Base-by-base conservation (phyloP, 2,113 vertebrate genomes). In the Salminus brasiliensis region DNA sequence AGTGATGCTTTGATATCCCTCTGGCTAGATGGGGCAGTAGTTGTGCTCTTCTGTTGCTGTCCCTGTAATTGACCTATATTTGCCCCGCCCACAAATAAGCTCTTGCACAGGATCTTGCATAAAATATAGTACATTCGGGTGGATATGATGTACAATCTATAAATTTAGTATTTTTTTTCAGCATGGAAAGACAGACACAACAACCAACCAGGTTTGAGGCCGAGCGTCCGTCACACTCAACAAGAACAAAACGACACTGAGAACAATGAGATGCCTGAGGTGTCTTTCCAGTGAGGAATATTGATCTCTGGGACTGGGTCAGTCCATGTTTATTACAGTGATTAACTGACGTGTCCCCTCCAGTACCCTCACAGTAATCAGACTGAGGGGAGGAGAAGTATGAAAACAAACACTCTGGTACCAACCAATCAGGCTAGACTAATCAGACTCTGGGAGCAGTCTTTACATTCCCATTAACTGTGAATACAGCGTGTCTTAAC, bases 291-390 rank as follows among this genome's bases (percentile, higher is more conserved):
- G 36, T 43, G 36, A 25, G 18, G 21, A 8, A 30, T 30, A 74
- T 74, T 74, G 72, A 74, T 62, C 18, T 62, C 12, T 18, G 4
- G 12, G 34, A 27, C 72, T 55, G 52, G n/a, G 52, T 18, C 23
- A 55, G 32, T 59, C 59, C 53, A 60, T 60, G 69, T 41, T 55
- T 74, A 25, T 41, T 39, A 62, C 25, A 27, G 23, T 43, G 9
- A 43, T 60, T 27, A 45, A 25, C 25, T 29, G 36, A 27, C 45
- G 34, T 60, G 10, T 74, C 53, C 32, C 72, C 18, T 43, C 34
- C 21, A 29, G 32, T n/a, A n/a, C n/a, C n/a, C n/a, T 39, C 72
- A 41, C 13, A 59, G 34, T 27, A 1, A 25, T 18, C 21, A 18
- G 47, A 55, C 70, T 21, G n/a, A 5, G 53, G n/a, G 25, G 32